A percentile compares a stretch with the other conserved stretches of the same genome.
These are phyloP conservation scores for Pangasius larnaudii DNA, from an alignment of 2,797 vertebrate genomes.

Conservation along the genomic window DNA sequence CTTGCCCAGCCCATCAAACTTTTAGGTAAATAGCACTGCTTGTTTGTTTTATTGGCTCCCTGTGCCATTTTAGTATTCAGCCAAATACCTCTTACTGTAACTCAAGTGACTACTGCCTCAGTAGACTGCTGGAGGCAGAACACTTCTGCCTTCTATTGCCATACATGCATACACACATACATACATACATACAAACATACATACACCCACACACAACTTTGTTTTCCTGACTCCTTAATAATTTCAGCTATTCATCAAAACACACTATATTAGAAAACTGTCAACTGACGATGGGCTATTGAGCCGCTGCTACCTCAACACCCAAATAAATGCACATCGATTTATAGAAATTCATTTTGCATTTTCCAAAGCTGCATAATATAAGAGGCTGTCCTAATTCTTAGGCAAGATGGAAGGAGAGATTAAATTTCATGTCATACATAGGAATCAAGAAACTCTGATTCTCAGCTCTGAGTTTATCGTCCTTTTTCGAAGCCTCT, in stretches of 20 bases:
- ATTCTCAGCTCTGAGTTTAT: neutral
- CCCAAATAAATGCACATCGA: neutral
- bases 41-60: constrained; percentile 2
- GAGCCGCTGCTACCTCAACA: neutral
- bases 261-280: constrained; percentile 1
- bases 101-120: neutral
- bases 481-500: neutral
- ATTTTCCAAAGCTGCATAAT: constrained; percentile 7
- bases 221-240: neutral
- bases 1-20: neutral
- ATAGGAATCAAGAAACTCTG: neutral
- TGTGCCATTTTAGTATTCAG: neutral
- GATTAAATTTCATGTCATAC: neutral
- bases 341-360: constrained; percentile 12
- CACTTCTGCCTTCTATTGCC: neutral
- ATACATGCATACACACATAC: neutral
- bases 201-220: neutral
- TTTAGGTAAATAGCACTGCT: neutral
- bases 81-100: neutral
- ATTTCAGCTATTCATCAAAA: constrained; percentile 16
- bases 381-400: neutral
- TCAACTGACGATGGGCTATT: neutral
- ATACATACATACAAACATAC: neutral
- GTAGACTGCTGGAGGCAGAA: neutral
- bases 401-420: neutral